Base-by-base conservation (phyloP, 2,888 invertebrate genomes). In the Ceriagrion tenellum region DNA sequence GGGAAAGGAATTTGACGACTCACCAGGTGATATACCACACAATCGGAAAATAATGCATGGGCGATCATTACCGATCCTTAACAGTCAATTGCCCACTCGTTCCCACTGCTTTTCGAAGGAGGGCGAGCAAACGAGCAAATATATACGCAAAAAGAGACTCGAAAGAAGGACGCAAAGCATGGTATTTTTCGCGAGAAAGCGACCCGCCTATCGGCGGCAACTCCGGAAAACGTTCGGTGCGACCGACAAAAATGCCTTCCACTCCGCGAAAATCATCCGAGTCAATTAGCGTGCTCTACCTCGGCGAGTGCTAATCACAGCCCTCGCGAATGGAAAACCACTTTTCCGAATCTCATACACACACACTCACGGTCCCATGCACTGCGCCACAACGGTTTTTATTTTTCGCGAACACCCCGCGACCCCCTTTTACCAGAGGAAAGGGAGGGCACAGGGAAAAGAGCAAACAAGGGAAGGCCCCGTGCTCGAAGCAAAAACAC, bases 391-490 rank as follows among this genome's bases (percentile, higher is more conserved):
- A 63, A 91, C 91, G 91, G 91, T 91, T 59, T 63, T 55, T 59
- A 59, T 88, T 69, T 81, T 81, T 35, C 81, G 81, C 81, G 81
- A 81, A 26, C 35, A 12, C 16, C 35, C 35, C 18, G 91, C 91
- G 91, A 69, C 91, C 91, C 63, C 63, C 59, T 91, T 91, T 23
- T 18, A 13, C 81, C 16, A 69, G 12, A 26, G n/a, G n/a, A 26
- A 13, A 0, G n/a, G 16, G 35, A 81, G 35, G 26, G 69, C n/a
- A 26, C 18, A 16, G 69, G n/a, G n/a, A 10, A 69, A 20, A 81
- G 91, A 40, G 40, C 91, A 91, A 91, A 91, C 91, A 91, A 89
- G n/a, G 26, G 26, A 89, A 55, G 89, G 89, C 55, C 35, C 69
- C 35, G 40, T 47, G 88, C 6, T 18, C 40, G 55, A 59, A 69